These are phyloP conservation scores for Hemiscyllium ocellatum DNA, from an alignment of 2,113 vertebrate genomes.

Conservation along the genomic window DNA sequence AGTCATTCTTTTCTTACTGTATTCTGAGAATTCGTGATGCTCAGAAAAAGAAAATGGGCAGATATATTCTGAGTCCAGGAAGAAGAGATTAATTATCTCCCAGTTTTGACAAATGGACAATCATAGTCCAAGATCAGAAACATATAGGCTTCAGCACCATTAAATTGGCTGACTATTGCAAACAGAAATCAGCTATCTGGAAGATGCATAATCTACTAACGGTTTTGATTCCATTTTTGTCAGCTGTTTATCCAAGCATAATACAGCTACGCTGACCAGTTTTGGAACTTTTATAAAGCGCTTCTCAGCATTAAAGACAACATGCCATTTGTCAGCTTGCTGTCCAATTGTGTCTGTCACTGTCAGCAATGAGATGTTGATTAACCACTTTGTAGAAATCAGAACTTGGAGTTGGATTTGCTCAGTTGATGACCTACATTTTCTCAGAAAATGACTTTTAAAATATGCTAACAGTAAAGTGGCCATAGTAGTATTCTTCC, in stretches of 20 bases:
- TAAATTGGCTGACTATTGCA: background rate
- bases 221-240: background rate
- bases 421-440: background rate
- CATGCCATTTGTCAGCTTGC: slow-evolving; percentile 9
- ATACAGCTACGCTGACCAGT: background rate
- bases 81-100: background rate
- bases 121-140: background rate
- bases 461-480: too few species aligned
- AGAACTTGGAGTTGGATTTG: background rate
- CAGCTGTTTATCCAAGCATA: background rate
- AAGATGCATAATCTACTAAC: background rate
- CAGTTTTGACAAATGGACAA: background rate
- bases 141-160: background rate
- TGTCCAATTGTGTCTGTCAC: slow-evolving; percentile 22
- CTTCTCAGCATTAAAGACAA: slow-evolving; percentile 1
- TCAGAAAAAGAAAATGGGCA: background rate
- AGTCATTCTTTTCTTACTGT: background rate
- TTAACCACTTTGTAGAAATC: background rate
- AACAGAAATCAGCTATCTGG: background rate
- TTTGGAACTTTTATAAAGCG: background rate
- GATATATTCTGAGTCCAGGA: background rate
- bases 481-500: too few species aligned
- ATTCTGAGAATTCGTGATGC: background rate
- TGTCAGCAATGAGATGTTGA: slow-evolving; percentile 24
- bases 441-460: background rate